phyloP scores from a whole-genome alignment of 2,797 vertebrate genomes.

The Anniella stebbinsi region DNA sequence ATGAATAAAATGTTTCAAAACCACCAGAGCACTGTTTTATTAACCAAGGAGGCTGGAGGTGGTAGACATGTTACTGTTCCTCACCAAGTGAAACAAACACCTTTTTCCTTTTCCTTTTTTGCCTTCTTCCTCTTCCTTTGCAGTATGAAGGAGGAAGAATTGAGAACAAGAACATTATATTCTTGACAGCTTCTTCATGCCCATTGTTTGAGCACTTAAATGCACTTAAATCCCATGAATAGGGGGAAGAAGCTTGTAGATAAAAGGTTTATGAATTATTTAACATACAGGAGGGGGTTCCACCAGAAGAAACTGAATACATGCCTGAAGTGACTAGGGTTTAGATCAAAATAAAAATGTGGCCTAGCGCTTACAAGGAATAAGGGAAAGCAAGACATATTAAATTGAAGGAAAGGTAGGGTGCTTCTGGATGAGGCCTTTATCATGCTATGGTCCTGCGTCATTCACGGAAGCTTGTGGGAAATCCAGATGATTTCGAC shows the following conservation, averaged over 20 bases:
- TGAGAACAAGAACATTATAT: conserved; percentile 7
- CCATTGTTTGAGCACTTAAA: conserved; percentile 11
- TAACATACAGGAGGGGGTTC: background rate
- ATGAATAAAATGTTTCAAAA: conserved; percentile 17
- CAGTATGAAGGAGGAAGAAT: background rate
- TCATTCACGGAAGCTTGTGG: too few species aligned
- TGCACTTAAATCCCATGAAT: background rate
- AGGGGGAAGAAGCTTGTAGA: background rate
- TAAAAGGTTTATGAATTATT: conserved; percentile 26
- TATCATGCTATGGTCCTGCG: too few species aligned
- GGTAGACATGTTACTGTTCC: background rate
- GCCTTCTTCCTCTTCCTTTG: background rate
- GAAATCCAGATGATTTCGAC: too few species aligned
- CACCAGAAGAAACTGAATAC: background rate
- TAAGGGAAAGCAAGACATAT: background rate
- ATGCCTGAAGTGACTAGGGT: background rate
- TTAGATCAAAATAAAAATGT: background rate
- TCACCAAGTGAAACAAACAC: background rate
- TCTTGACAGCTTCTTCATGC: background rate
- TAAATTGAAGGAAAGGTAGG: background rate
- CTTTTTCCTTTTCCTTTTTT: too few species aligned
- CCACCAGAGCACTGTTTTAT: background rate
- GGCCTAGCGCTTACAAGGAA: background rate
- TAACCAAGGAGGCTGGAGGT: background rate
- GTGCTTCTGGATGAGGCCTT: too few species aligned